Base-by-base conservation (phyloP, 2,113 vertebrate genomes). In the Chrysochloris asiatica region DNA sequence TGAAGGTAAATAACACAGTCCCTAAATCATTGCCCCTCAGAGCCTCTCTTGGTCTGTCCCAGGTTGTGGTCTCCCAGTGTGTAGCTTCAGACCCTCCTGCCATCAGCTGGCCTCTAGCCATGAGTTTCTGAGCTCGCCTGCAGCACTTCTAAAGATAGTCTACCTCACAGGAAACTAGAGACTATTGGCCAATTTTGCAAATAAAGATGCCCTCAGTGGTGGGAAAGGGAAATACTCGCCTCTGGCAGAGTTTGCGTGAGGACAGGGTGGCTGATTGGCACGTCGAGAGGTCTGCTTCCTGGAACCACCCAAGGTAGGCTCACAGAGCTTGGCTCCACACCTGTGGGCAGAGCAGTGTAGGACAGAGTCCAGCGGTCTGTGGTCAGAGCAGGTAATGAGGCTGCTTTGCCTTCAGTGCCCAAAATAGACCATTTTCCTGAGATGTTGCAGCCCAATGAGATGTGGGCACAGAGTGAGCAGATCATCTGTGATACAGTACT, bases 121-220 rank as follows among this genome's bases (percentile, higher is more conserved):
- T 45, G 86, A 76, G 80, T 26, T 26, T 33, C 30, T 56, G 50
- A 80, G 72, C 59, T 38, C 9, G 59, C 48, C 65, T 33, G 61
- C 1, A 0, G 56, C 73, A 19, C 24, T 10, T 87, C 92, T 96
- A 71, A 88, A 95, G 75, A 94, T 63, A 92, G 89, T 24, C 48
- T 17, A n/a, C 92, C 92, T 93, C 87, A 96, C 95, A 97, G 96
- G 96, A 97, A 97, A 88, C 93, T 75, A 94, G 78, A 93, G 2
- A 43, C 88, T 77, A 97, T 97, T 97, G 96, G 96, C 91, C 88
- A 91, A 92, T 76, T 91, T 61, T 14, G 43, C 91, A 89, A 84
- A 94, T 93, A 92, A 92, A 93, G 93, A 93, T 95, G 41, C 84
- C 45, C 50, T 83, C 36, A 38, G 61, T 38, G 81, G 33, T 76